Base-by-base conservation (phyloP, 1,140 invertebrate species). In the Plodia interpunctella region DNA sequence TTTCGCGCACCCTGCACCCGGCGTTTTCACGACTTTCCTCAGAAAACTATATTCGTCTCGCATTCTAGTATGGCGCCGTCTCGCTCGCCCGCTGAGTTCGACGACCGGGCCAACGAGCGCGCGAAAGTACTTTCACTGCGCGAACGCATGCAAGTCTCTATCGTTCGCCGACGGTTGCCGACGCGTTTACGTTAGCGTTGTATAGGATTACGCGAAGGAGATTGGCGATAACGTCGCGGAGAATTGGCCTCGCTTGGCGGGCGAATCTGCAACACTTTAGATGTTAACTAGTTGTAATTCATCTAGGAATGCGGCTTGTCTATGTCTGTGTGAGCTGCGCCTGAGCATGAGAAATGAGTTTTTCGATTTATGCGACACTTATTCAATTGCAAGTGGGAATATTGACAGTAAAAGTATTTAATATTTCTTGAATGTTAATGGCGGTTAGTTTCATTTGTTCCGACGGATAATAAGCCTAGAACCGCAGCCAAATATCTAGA, bases 101-200 rank as follows among this genome's bases (percentile, higher is more conserved):
- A 74, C 78, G 84, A 86, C 84, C 85, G 83, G 80, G 78, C 72
- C 81, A 75, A 74, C 74, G 78, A 76, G 81, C 80, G 75, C 83
- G 80, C 83, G 83, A 88, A 88, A 88, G 85, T 78, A 88, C 85
- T 88, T 88, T 88, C 85, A 83, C 85, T 86, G 81, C 81, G 80
- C 79, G 35, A 63, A 76, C 80, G 83, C 77, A 78, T 69, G 69
- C 72, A 67, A 79, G 68, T 78, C 72, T 70, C 68, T 72, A 72
- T 63, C 68, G 68, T 55, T 54, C 35, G 66, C 60, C 66, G 38
- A 57, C 62, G 61, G 50, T 64, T 67, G 77, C 76, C 59, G 53
- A 63, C 67, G 73, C 64, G 77, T 78, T 78, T 76, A 72, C 72
- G 76, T 81, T 78, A 51, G 63, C 38, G 51, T 68, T 63, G 56